phyloP scores from a whole-genome alignment of 35 echinoderm and acorn worm species.

The Strongylocentrotus purpuratus region DNA sequence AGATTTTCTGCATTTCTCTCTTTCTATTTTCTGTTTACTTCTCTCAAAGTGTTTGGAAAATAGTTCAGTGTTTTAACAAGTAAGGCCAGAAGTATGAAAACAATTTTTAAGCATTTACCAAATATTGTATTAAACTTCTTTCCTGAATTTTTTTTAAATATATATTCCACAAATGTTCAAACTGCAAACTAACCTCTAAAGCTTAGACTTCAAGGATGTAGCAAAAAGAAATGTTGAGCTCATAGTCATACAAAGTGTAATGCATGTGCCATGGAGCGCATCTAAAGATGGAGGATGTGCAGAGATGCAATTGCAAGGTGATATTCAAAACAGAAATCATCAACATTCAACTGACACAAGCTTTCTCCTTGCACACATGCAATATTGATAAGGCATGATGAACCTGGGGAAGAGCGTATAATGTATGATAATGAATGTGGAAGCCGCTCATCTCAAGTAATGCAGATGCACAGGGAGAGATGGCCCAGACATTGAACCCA shows the following conservation, averaged over 20 bases:
- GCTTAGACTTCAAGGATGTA: too few relatives aligned
- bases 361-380: background rate
- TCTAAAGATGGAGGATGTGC: background rate
- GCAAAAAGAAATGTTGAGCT: too few relatives aligned
- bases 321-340: slow-evolving; percentile 14
- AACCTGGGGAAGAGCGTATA: background rate
- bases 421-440: slow-evolving; percentile 12
- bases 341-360: background rate
- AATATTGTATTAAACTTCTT: too few relatives aligned
- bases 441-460: background rate
- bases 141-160: too few relatives aligned
- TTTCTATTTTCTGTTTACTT: too few relatives aligned
- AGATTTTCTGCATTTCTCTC: too few relatives aligned
- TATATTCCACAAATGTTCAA: too few relatives aligned
- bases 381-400: background rate
- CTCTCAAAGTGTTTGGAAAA: too few relatives aligned
- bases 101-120: too few relatives aligned
- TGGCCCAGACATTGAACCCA: slow-evolving; percentile 7
- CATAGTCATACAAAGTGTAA: background rate
- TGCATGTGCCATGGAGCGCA: background rate
- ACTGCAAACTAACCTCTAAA: too few relatives aligned
- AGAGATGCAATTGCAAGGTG: background rate
- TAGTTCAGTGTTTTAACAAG: too few relatives aligned
- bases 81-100: too few relatives aligned
- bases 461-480: background rate